Percentiles rank a stretch among this genome's conserved stretches.
Conservation (phyloP, 2,888 invertebrate genomes). For the Gasteruption jaculator region DNA sequence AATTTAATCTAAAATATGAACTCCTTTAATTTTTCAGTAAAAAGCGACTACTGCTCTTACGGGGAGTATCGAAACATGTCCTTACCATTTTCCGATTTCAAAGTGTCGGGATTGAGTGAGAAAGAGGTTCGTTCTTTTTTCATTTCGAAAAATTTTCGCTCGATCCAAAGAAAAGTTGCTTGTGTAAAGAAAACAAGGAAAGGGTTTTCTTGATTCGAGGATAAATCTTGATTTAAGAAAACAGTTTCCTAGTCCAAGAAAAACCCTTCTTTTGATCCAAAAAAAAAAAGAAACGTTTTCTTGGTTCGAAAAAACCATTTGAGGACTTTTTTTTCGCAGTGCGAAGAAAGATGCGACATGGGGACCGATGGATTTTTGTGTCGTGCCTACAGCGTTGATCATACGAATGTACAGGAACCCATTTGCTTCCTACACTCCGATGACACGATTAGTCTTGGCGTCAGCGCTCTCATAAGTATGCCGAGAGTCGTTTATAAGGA, state of each 20-base stretch:
- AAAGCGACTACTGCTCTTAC: conserved; percentile 67
- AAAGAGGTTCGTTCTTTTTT: too few relatives aligned
- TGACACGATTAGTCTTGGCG: conserved; percentile 75
- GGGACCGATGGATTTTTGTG: conserved; percentile 64
- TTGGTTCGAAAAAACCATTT: neutral
- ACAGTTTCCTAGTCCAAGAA: too few relatives aligned
- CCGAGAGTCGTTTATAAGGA: conserved; percentile 70
- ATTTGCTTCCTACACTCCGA: conserved; percentile 74
- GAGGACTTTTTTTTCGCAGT: conserved; percentile 36
- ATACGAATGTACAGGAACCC: conserved; percentile 36
- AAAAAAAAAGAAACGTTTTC: neutral
- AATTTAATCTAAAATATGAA: neutral
- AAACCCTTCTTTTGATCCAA: too few relatives aligned
- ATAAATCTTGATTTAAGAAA: too few relatives aligned
- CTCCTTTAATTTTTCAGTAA: conserved; percentile 35
- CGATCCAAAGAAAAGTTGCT: too few relatives aligned
- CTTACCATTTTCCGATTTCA: conserved; percentile 61
- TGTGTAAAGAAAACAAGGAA: too few relatives aligned
- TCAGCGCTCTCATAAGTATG: conserved; percentile 61
- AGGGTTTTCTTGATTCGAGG: too few relatives aligned
- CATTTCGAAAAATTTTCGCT: too few relatives aligned
- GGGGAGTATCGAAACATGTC: conserved; percentile 71
- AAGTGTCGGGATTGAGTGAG: conserved; percentile 32
- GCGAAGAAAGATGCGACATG: conserved; percentile 59
- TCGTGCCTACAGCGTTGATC: conserved; percentile 61